Evolutionary conservation across 2,888 invertebrate species (phyloP), one percentile per base, ranked within the genome.

Genomic region (Baronia brevicornis): DNA sequence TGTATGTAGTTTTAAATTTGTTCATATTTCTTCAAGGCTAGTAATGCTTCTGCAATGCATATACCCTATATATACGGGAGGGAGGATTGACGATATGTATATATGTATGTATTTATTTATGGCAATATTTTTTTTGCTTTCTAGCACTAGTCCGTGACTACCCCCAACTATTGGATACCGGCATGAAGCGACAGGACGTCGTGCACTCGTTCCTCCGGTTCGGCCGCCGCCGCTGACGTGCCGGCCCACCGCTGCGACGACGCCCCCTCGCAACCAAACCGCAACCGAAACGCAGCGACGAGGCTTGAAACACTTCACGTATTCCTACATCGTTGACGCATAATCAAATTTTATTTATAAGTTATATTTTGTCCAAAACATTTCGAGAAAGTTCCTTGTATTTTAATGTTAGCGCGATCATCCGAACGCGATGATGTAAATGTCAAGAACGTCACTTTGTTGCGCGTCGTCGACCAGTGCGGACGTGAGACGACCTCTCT

Each of bases 181-280:
- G 91, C 43, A 89, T 89, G 57, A 94, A 95, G 73, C 88, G 95
- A 41, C 94, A 95, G 61, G 95, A 95, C 77, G 92, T 94, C 27
- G 94, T 95, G 56, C 95, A 95, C 75, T 94, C 95, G 33, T 95
- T 95, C 84, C 88, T 95, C 53, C 91, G 95, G 58, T 95, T 95
- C 69, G 95, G 95, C 33, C 90, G 91, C 66, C 89, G 92, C 65
- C 91, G 91, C 86, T 90, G 90, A 82, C 73, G 41, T 36, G 38
- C 33, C 17, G 30, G 29, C 28, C 36, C 22, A 36, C 44, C 28
- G 18, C 39, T 28, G 47, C 49, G 51, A 41, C 39, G 12, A 25
- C 29, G 22, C 21, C 29, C 19, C 41, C 33, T 2, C 36, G 14
- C 34, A 36, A 38, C 41, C 18, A 19, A 35, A 43, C 38, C 49